Evolutionary conservation across 2,888 invertebrate genomes (phyloP).

Genomic region (Lobophora halterata): DNA sequence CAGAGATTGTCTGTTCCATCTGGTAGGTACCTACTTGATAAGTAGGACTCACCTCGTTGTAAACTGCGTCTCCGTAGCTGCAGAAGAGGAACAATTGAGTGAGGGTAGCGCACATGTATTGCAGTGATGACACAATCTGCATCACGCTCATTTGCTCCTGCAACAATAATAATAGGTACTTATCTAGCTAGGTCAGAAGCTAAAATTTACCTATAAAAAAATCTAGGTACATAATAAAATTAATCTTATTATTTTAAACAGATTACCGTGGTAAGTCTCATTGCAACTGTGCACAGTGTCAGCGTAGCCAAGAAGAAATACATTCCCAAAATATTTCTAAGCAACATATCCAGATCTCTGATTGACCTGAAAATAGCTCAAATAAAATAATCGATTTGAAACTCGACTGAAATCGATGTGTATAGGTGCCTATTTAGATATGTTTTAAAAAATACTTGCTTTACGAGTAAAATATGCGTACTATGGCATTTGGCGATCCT

Average conservation of each 20-base stretch:
- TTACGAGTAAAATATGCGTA: slow-evolving; percentile 44
- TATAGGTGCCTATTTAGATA: too few species aligned
- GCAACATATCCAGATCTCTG: slow-evolving; percentile 40
- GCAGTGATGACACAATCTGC: slow-evolving; percentile 51
- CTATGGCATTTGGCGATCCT: slow-evolving; percentile 53
- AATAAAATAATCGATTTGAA: too few species aligned
- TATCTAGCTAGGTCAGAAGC: too few species aligned
- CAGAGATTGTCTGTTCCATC: too few species aligned
- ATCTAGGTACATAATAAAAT: too few species aligned
- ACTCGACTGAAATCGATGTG: too few species aligned
- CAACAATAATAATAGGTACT: too few species aligned
- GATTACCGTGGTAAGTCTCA: slow-evolving; percentile 56
- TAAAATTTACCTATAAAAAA: too few species aligned
- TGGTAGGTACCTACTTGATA: too few species aligned
- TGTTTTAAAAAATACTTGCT: slow-evolving; percentile 49
- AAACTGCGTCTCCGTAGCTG: slow-evolving; percentile 54
- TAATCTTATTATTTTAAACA: not conserved
- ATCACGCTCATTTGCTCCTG: slow-evolving; percentile 52
- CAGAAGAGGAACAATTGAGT: slow-evolving; percentile 64
- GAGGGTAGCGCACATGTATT: slow-evolving; percentile 55
- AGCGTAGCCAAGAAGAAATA: slow-evolving; percentile 58
- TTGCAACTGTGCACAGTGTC: slow-evolving; percentile 59
- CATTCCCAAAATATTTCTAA: slow-evolving; percentile 55
- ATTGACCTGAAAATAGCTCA: slow-evolving; percentile 54
- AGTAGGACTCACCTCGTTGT: slow-evolving; percentile 55